Evolutionary conservation across 2,113 vertebrate genomes (phyloP).

Genomic region (Bungarus multicinctus): DNA sequence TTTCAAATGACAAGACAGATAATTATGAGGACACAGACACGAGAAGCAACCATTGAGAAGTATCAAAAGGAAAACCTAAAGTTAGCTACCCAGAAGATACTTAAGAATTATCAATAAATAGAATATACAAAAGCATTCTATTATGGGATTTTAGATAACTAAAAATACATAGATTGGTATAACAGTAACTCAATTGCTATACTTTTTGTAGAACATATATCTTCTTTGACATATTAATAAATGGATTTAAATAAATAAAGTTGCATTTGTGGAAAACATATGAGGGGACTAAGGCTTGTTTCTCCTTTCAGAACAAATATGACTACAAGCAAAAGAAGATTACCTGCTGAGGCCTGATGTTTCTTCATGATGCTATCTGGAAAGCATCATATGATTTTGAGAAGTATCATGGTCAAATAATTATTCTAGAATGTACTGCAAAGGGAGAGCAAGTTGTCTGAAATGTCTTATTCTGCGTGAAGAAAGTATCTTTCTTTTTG

Average conservation of each 20-base stretch:
- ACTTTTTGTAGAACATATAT: not conserved
- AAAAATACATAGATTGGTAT: not conserved
- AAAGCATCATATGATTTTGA: not conserved
- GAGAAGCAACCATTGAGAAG: not conserved
- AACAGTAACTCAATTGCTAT: not conserved
- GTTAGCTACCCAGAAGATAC: not conserved
- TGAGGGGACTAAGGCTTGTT: not conserved
- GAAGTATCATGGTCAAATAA: not conserved
- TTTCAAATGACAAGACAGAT: slow-evolving; percentile 9
- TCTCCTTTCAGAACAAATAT: not conserved
- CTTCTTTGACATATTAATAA: not conserved
- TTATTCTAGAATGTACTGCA: not conserved
- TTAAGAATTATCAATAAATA: not conserved
- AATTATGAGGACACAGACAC: not conserved
- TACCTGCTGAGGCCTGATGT: not conserved
- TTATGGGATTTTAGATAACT: not conserved
- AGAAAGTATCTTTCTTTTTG: not conserved
- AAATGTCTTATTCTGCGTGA: not conserved
- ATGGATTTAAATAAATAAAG: not conserved
- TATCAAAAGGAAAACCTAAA: not conserved
- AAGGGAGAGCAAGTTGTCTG: not conserved
- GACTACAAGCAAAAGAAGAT: not conserved
- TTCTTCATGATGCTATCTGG: not conserved
- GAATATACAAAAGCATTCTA: not conserved
- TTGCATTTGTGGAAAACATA: not conserved